A percentile compares a stretch with the other conserved stretches of the same genome.
phyloP scores from a whole-genome alignment of 2,113 vertebrate genomes.

The Oplegnathus fasciatus region DNA sequence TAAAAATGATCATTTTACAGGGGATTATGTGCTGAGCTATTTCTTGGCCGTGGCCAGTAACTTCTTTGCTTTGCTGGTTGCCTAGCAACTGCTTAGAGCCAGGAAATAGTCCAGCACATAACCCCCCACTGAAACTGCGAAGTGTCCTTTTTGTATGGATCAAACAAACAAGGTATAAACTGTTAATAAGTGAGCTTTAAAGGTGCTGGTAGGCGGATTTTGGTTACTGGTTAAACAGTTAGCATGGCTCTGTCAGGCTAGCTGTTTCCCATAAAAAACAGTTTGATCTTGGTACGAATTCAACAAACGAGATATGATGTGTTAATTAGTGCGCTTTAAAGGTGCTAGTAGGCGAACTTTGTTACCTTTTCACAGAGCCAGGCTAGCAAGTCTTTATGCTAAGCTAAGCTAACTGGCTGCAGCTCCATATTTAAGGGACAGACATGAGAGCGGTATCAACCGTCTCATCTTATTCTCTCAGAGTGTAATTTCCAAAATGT shows the following conservation, averaged over 20 bases:
- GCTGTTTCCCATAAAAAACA: not conserved
- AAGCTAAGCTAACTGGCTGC: not conserved
- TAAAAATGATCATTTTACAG: not conserved
- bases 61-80: constrained; percentile 10
- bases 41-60: constrained; percentile 19
- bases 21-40: not conserved
- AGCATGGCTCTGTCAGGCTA: too few relatives aligned
- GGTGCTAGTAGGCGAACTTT: too few relatives aligned
- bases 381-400: constrained; percentile 5
- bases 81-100: constrained; percentile 38
- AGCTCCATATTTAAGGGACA: not conserved
- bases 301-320: too few relatives aligned
- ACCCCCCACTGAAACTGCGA: not conserved
- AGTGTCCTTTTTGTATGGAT: not conserved
- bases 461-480: constrained; percentile 5
- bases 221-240: too few relatives aligned
- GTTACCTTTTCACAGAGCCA: too few relatives aligned
- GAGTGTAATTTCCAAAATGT: constrained; percentile 27
- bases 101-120: constrained; percentile 3
- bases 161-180: not conserved
- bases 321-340: too few relatives aligned
- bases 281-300: too few relatives aligned
- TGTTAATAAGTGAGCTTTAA: not conserved
- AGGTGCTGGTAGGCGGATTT: not conserved
- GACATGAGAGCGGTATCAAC: not conserved